phyloP scores from a whole-genome alignment of 2,797 vertebrate genomes.

The Poeciliopsis paucimaculata region DNA sequence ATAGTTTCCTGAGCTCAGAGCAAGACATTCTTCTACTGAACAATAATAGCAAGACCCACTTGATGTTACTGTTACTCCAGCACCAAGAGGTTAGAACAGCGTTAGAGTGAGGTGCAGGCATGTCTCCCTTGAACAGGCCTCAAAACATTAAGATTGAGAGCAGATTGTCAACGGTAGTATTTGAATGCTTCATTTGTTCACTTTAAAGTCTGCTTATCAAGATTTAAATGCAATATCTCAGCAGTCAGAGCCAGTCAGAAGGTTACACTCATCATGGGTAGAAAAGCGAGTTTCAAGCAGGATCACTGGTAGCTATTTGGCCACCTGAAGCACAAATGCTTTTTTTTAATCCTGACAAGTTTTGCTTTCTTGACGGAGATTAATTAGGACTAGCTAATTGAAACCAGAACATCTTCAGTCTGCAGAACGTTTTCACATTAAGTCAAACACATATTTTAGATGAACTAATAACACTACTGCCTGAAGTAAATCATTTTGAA shows the following conservation, averaged over 20 bases:
- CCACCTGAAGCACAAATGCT: not conserved
- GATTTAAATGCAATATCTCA: slow-evolving; percentile 31
- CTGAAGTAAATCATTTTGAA: not conserved
- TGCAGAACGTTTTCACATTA: not conserved
- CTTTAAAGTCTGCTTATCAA: slow-evolving; percentile 58
- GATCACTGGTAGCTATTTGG: not conserved
- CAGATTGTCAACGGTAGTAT: slow-evolving; percentile 42
- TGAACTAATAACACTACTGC: not conserved
- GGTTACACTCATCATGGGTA: not conserved
- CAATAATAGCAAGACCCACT: slow-evolving; percentile 77
- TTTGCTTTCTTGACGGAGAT: not conserved
- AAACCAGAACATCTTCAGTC: not conserved
- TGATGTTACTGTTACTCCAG: slow-evolving; percentile 64
- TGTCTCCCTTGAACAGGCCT: slow-evolving; percentile 44
- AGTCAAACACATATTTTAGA: not conserved
- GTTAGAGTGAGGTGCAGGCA: slow-evolving; percentile 5
- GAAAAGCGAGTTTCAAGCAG: not conserved
- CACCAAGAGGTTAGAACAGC: slow-evolving; percentile 36
- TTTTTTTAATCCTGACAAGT: not conserved
- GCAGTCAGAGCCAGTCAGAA: not conserved
- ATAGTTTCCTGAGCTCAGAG: slow-evolving; percentile 80
- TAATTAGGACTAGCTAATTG: not conserved
- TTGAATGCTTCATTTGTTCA: slow-evolving; percentile 42
- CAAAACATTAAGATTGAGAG: slow-evolving; percentile 45
- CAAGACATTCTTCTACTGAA: slow-evolving; percentile 77